phyloP scores from a whole-genome alignment of 1,140 invertebrate genomes.

The Papilio polytes region DNA sequence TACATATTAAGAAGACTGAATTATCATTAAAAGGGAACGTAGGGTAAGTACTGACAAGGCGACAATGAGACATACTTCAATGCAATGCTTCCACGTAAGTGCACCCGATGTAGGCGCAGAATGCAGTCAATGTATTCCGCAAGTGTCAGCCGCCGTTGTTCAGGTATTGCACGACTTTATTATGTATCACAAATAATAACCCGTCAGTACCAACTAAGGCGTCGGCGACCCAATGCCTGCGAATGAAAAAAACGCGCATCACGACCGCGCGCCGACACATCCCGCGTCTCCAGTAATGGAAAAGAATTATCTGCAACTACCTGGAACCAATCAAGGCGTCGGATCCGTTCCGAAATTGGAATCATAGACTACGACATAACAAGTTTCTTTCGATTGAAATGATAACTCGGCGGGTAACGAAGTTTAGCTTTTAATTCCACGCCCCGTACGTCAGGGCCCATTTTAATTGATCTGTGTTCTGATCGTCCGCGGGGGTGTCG shows the following conservation, averaged over 20 bases:
- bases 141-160: slow-evolving; percentile 26
- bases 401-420: slow-evolving; percentile 78
- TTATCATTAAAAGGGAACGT: slow-evolving; percentile 7
- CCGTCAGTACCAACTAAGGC: slow-evolving; percentile 20
- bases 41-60: slow-evolving; percentile 17
- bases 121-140: slow-evolving; percentile 36
- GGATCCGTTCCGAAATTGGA: slow-evolving; percentile 79
- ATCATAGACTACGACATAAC: slow-evolving; percentile 78
- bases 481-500: slow-evolving; percentile 48
- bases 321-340: slow-evolving; percentile 76
- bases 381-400: slow-evolving; percentile 81
- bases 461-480: slow-evolving; percentile 77
- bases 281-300: slow-evolving; percentile 49
- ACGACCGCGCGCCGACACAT: slow-evolving; percentile 46
- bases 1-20: slow-evolving; percentile 4
- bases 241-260: slow-evolving; percentile 29
- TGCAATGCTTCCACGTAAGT: slow-evolving; percentile 14
- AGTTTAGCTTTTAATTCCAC: slow-evolving; percentile 80
- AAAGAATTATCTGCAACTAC: slow-evolving; percentile 64
- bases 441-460: slow-evolving; percentile 53
- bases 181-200: slow-evolving; percentile 37
- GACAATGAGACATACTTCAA: slow-evolving; percentile 7
- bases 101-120: slow-evolving; percentile 7
- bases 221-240: slow-evolving; percentile 24
- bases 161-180: slow-evolving; percentile 38